phyloP scores from a whole-genome alignment of 2,888 invertebrate genomes.

The Pristionchus fissidentatus region DNA sequence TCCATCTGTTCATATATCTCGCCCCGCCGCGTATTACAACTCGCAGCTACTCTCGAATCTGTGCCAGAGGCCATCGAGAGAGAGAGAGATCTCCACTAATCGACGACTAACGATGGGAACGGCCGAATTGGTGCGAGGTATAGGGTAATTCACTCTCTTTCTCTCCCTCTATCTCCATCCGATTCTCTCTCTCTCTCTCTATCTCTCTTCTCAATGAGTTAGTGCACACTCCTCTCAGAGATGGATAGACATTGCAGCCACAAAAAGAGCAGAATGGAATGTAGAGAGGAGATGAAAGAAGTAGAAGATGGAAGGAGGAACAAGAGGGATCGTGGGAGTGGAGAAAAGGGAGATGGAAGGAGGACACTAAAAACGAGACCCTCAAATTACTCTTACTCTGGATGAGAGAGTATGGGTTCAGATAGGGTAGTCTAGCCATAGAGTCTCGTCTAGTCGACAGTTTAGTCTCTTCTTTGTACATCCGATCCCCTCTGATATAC shows the following conservation, averaged over 20 bases:
- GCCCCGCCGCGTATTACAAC: background rate
- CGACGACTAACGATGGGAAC: too few species aligned
- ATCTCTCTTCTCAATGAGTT: slow-evolving; percentile 7
- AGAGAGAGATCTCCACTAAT: background rate
- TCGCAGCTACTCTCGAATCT: background rate
- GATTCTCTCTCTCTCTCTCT: background rate
- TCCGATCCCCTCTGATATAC: background rate
- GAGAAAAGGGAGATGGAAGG: background rate
- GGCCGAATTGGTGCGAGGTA: too few species aligned
- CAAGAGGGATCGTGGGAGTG: slow-evolving; percentile 7
- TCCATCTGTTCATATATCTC: background rate
- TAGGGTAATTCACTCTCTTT: too few species aligned
- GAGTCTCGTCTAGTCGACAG: slow-evolving; percentile 1
- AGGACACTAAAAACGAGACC: background rate
- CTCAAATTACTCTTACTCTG: background rate
- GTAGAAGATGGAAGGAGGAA: background rate
- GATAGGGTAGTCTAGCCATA: too few species aligned
- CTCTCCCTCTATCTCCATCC: background rate
- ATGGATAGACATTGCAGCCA: slow-evolving; percentile 17
- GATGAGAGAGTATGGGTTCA: background rate
- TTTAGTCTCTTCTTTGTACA: background rate
- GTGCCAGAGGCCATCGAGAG: background rate
- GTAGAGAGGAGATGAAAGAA: background rate
- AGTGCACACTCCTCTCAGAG: background rate
- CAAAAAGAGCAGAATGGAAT: background rate